Base-by-base conservation (phyloP, 2,888 invertebrate genomes). In the Celastrina argiolus region DNA sequence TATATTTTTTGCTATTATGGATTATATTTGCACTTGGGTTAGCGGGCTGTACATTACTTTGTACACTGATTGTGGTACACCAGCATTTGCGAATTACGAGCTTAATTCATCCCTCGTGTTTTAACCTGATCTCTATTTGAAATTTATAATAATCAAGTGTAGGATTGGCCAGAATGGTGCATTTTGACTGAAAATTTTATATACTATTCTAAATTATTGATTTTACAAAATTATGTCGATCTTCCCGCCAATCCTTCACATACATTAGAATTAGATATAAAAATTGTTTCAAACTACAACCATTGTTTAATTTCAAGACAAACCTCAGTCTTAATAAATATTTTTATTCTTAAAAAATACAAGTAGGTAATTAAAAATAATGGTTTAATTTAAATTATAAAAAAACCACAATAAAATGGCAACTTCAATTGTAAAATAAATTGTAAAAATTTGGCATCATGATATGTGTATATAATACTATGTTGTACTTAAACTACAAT, bases 1-100 rank as follows among this genome's bases (percentile, higher is more conserved):
- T 85, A 84, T 87, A 87, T 88, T 86, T 88, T 87, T 86, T 85
- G 75, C 81, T 84, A 82, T 80, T 85, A 80, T 87, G 82, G 82
- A 85, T 83, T 84, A 85, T 84, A 87, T 87, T 85, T 79, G 83
- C 82, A 84, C 85, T 84, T 82, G 79, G 78, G 78, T 87, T 83
- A 78, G 77, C 79, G 74, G 81, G 82, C 78, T 84, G 82, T 84
- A 82, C 73, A 80, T 74, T 74, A 36, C 16, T 34, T 34, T 39
- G 74, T 76, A 77, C 73, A 74, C 71, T 69, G 70, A 71, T 74
- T 71, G 69, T 67, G 69, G 74, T 70, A 75, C 72, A 69, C 69
- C 70, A 72, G 70, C 75, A 74, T 77, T 75, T 74, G 73, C 74
- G 67, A 68, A 68, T 72, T 67, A 76, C 74, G 82, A 87, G 85